phyloP scores from a whole-genome alignment of 1,140 invertebrate species.

The Lepidurus packardi region DNA sequence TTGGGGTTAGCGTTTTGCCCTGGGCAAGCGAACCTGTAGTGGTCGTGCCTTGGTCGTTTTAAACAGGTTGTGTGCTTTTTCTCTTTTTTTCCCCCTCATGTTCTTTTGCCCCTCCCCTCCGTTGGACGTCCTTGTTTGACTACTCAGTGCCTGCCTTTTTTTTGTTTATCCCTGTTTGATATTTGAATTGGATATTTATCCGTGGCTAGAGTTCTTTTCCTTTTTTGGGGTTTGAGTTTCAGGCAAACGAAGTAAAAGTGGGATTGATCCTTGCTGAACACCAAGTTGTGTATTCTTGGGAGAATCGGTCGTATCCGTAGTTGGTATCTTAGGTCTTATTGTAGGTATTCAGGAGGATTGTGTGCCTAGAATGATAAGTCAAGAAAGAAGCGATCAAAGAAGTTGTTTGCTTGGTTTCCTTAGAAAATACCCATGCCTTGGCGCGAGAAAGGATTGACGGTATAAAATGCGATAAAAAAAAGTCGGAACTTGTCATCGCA shows the following conservation, averaged over 20 bases:
- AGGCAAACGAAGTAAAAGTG: neutral
- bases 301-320: conserved; percentile 14
- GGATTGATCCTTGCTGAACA: neutral
- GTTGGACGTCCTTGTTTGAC: too few relatives aligned
- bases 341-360: conserved; percentile 8
- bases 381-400: conserved; percentile 18
- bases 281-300: conserved; percentile 7
- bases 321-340: conserved; percentile 19
- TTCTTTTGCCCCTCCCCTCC: too few relatives aligned
- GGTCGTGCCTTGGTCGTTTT: too few relatives aligned
- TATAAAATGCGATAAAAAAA: conserved; percentile 15
- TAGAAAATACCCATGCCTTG: neutral
- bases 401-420: conserved; percentile 17
- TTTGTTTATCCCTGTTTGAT: neutral
- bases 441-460: neutral
- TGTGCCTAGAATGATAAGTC: conserved; percentile 18
- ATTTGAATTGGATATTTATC: neutral
- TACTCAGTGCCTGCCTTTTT: neutral
- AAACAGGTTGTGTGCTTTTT: too few relatives aligned
- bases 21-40: neutral
- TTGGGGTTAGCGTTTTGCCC: neutral
- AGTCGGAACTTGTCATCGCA: conserved; percentile 21
- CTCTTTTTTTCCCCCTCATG: too few relatives aligned
- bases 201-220: neutral
- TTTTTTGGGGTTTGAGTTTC: neutral